A percentile compares a stretch with the other conserved stretches of the same genome.
Evolutionary conservation across 2,113 vertebrate species (phyloP).

Genomic region (Tringa solitaria): DNA sequence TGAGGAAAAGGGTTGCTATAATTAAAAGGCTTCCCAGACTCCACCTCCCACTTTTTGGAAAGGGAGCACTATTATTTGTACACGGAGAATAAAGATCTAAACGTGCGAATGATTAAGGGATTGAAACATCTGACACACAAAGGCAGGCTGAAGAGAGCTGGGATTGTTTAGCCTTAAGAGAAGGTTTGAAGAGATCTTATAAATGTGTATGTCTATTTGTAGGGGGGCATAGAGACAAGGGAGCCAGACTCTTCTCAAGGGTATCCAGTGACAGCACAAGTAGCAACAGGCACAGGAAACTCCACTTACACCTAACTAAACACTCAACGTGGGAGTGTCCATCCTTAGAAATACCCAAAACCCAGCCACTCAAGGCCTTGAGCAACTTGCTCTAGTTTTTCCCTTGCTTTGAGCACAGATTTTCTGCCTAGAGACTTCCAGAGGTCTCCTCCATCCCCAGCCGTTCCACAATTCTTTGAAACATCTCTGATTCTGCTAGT

Average conservation of each 20-base stretch:
- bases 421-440: neutral
- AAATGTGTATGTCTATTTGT: neutral
- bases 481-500: neutral
- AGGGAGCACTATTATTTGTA: neutral
- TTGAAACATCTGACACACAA: neutral
- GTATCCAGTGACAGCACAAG: neutral
- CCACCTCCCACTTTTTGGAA: slow-evolving; percentile 5
- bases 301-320: neutral
- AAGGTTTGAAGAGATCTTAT: neutral
- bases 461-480: neutral
- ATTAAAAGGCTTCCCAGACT: slow-evolving; percentile 25
- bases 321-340: neutral
- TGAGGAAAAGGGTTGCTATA: neutral
- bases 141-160: neutral
- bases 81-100: slow-evolving; percentile 16
- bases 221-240: neutral
- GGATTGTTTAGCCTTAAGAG: neutral
- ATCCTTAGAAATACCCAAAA: neutral
- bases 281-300: neutral
- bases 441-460: neutral
- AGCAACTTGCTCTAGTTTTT: neutral
- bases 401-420: neutral
- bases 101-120: neutral
- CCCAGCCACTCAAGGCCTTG: neutral
- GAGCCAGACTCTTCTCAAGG: neutral